A percentile compares a stretch with the other conserved stretches of the same genome.
These are phyloP conservation scores for Proales similis DNA, from an alignment of 1,140 invertebrate species.

Conservation along the genomic window DNA sequence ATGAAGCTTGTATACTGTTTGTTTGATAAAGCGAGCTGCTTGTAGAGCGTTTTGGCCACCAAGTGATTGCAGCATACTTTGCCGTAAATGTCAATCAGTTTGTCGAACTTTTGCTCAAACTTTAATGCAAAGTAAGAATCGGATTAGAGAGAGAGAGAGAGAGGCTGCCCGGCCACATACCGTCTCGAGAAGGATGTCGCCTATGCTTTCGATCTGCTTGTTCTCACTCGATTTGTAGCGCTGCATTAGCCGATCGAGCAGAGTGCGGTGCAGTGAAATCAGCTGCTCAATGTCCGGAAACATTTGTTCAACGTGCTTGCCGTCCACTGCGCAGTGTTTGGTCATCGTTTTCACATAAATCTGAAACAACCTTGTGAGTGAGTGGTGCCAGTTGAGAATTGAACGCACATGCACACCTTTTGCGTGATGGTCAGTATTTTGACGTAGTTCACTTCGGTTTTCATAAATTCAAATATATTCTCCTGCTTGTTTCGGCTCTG, in stretches of 20 bases:
- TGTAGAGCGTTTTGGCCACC: conserved; percentile 11
- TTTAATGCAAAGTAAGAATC: conserved; percentile 7
- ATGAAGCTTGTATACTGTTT: conserved; percentile 31
- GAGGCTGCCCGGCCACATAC: neutral
- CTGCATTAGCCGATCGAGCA: conserved; percentile 18
- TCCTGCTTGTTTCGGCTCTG: conserved; percentile 32
- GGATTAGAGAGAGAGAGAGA: neutral
- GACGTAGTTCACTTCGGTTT: conserved; percentile 35
- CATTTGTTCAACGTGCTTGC: conserved; percentile 20
- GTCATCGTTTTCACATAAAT: conserved; percentile 9
- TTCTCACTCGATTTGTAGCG: conserved; percentile 20
- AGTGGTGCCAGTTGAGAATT: neutral
- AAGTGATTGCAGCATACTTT: conserved; percentile 30
- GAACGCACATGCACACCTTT: conserved; percentile 27
- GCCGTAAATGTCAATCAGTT: conserved; percentile 3
- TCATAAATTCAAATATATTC: conserved; percentile 35
- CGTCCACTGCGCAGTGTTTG: conserved; percentile 16
- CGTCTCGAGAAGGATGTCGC: conserved; percentile 19
- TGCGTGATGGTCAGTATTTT: conserved; percentile 35
- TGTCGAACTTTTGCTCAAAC: conserved; percentile 11
- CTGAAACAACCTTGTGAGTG: conserved; percentile 25
- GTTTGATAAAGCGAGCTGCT: conserved; percentile 11
- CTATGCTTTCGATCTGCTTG: conserved; percentile 23
- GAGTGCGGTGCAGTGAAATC: conserved; percentile 6
- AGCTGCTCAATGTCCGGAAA: conserved; percentile 22